These are phyloP conservation scores for Holothuria leucospilota DNA, from an alignment of 53 echinoderm and acorn worm species.

Conservation along the genomic window DNA sequence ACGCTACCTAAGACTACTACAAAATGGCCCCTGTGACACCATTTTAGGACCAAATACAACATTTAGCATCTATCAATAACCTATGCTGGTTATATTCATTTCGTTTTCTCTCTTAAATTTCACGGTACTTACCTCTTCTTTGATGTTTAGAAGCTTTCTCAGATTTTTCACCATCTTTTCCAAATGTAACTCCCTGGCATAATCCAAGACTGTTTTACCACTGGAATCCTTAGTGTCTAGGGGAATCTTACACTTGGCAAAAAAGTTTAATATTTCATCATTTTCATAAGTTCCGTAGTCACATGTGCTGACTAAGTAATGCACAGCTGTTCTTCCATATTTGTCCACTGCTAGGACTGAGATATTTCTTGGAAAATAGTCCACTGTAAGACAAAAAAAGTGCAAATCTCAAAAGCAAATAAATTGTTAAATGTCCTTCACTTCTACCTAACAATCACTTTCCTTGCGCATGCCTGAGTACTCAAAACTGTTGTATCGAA, in stretches of 20 bases:
- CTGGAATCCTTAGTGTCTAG: conserved; percentile 64
- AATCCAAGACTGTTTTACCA: conserved; percentile 84
- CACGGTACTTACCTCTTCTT: conserved; percentile 30
- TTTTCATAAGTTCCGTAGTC: conserved; percentile 89
- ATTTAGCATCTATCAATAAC: too few relatives aligned
- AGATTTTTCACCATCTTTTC: conserved; percentile 70
- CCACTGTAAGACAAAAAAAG: neutral
- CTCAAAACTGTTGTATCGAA: too few relatives aligned
- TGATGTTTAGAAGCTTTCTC: conserved; percentile 66
- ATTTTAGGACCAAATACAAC: too few relatives aligned
- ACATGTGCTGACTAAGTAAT: conserved; percentile 75
- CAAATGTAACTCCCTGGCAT: conserved; percentile 70
- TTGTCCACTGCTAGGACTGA: conserved; percentile 69
- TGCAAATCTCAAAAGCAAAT: too few relatives aligned
- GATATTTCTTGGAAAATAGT: conserved; percentile 27
- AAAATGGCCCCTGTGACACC: too few relatives aligned
- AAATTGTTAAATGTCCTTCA: too few relatives aligned
- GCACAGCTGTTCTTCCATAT: conserved; percentile 72
- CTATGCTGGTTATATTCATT: too few relatives aligned
- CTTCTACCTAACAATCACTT: too few relatives aligned
- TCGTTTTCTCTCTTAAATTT: too few relatives aligned
- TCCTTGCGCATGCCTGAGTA: too few relatives aligned
- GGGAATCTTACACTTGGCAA: conserved; percentile 69
- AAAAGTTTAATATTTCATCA: conserved; percentile 69
- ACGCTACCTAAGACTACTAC: too few relatives aligned